Conservation (phyloP, 2,797 vertebrate genomes). For the Alosa sapidissima region DNA sequence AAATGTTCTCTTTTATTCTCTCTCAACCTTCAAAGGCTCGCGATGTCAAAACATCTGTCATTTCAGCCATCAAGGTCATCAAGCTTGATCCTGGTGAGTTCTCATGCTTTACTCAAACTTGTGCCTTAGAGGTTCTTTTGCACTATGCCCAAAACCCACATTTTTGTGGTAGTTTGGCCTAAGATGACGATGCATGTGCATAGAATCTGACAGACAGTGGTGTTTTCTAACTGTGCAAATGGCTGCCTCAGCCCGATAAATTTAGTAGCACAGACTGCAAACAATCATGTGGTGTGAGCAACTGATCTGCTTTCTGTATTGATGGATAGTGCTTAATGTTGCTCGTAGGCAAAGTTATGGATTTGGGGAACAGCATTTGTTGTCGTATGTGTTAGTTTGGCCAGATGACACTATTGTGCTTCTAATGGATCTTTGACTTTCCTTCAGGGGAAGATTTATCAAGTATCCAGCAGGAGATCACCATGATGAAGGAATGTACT, state of each 20-base stretch:
- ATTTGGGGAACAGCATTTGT: not conserved
- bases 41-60: slow-evolving; percentile 67
- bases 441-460: slow-evolving; percentile 74
- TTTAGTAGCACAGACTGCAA: not conserved
- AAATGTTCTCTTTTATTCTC: not conserved
- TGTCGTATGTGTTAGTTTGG: not conserved
- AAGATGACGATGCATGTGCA: not conserved
- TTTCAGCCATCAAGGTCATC: slow-evolving; percentile 76
- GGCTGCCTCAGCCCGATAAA: not conserved
- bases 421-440: slow-evolving; percentile 2
- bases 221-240: not conserved
- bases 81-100: slow-evolving; percentile 76
- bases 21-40: slow-evolving; percentile 61
- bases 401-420: not conserved
- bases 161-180: not conserved
- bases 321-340: not conserved
- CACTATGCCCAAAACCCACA: not conserved
- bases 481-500: slow-evolving; percentile 74
- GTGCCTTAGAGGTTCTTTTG: not conserved
- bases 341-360: not conserved
- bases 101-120: not conserved
- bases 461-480: slow-evolving; percentile 78
- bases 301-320: not conserved
- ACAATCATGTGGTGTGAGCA: not conserved
- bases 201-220: not conserved